These are phyloP conservation scores for Leptestheria dahalacensis DNA, from an alignment of 1,140 invertebrate species.

Conservation along the genomic window DNA sequence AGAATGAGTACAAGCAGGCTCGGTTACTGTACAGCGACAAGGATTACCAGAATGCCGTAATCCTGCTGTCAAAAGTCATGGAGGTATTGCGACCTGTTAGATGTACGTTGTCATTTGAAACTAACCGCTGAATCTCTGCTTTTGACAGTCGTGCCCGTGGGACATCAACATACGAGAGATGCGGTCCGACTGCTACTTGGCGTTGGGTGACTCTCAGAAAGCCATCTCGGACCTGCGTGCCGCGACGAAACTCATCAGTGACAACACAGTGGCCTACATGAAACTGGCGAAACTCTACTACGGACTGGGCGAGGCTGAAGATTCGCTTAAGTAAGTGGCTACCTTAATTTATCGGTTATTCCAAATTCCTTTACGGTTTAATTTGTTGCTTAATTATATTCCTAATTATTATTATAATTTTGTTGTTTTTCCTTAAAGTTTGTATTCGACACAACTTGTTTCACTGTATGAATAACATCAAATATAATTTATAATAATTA, in stretches of 20 bases:
- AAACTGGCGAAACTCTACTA: slow-evolving; percentile 75
- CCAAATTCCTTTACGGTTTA: neutral
- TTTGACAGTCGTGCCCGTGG: slow-evolving; percentile 61
- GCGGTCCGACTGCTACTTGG: slow-evolving; percentile 68
- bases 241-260: slow-evolving; percentile 73
- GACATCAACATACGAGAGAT: slow-evolving; percentile 63
- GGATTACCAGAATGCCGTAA: slow-evolving; percentile 53
- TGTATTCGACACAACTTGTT: neutral
- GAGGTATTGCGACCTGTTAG: slow-evolving; percentile 50
- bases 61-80: slow-evolving; percentile 52
- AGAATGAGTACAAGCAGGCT: slow-evolving; percentile 47
- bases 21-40: slow-evolving; percentile 45
- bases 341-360: neutral
- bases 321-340: slow-evolving; percentile 67
- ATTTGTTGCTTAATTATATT: neutral
- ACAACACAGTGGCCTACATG: slow-evolving; percentile 78
- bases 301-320: slow-evolving; percentile 74
- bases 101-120: too few relatives aligned
- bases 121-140: neutral
- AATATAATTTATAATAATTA: too few relatives aligned
- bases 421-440: neutral
- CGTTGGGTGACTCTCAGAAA: slow-evolving; percentile 58
- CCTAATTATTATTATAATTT: neutral
- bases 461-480: neutral
- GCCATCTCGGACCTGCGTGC: slow-evolving; percentile 82